These are phyloP conservation scores for Platysternon megacephalum DNA, from an alignment of 2,113 vertebrate genomes.

Conservation along the genomic window DNA sequence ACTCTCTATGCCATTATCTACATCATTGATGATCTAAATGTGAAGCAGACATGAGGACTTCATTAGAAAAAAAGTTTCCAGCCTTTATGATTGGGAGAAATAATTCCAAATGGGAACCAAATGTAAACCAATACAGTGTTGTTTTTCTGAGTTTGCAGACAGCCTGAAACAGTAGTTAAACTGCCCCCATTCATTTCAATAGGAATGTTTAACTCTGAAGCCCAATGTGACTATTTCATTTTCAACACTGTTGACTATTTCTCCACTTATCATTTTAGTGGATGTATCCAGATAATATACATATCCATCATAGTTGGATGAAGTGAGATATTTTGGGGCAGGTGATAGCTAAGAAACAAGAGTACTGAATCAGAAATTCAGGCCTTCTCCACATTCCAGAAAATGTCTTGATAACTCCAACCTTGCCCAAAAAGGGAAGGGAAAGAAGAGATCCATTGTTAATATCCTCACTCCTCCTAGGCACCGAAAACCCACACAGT, in stretches of 20 bases:
- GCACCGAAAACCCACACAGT: not conserved
- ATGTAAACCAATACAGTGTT: not conserved
- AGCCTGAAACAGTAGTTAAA: slow-evolving; percentile 45
- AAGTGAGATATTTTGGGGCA: slow-evolving; percentile 49
- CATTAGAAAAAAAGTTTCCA: too few relatives aligned
- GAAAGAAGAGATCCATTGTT: slow-evolving; percentile 13
- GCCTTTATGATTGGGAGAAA: not conserved
- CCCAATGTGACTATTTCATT: slow-evolving; percentile 33
- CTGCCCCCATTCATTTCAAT: slow-evolving; percentile 30
- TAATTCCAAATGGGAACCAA: not conserved
- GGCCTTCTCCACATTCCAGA: slow-evolving; percentile 10
- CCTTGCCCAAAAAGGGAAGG: not conserved
- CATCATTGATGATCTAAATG: too few relatives aligned
- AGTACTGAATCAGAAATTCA: not conserved
- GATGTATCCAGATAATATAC: slow-evolving; percentile 34
- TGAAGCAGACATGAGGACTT: too few relatives aligned
- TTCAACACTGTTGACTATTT: slow-evolving; percentile 55
- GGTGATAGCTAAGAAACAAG: slow-evolving; percentile 41
- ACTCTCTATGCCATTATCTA: too few relatives aligned
- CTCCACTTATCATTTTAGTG: slow-evolving; percentile 35
- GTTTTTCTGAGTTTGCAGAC: not conserved
- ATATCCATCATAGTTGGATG: slow-evolving; percentile 7
- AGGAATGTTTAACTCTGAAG: slow-evolving; percentile 19
- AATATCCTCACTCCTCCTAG: not conserved
- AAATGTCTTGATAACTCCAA: slow-evolving; percentile 9